Evolutionary conservation across 23 tunicate genomes (phyloP).

Genomic region (Pegea sp.): DNA sequence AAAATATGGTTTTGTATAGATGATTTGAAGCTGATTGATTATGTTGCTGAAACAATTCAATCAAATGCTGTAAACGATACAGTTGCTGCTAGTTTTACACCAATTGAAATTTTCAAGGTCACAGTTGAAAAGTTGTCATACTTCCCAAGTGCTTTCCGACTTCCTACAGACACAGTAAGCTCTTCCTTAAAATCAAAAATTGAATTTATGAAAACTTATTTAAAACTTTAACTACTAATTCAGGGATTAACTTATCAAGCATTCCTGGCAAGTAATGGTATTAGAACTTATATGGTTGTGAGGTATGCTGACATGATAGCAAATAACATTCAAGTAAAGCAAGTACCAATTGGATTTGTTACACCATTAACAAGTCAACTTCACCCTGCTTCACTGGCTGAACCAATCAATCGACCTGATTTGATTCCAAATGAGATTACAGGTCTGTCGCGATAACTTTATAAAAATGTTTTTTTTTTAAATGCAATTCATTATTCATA

Average conservation of each 20-base stretch:
- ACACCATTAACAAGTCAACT: not conserved
- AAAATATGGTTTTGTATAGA: not conserved
- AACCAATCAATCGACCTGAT: slow-evolving; percentile 3
- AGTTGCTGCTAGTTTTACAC: not conserved
- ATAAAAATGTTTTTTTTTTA: too few relatives aligned
- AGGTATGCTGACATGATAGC: slow-evolving; percentile 4
- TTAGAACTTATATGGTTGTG: not conserved
- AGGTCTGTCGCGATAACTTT: too few relatives aligned
- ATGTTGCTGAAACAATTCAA: not conserved
- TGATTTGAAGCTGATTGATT: not conserved
- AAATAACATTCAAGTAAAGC: not conserved
- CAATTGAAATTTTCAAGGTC: slow-evolving; percentile 9
- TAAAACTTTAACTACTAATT: not conserved
- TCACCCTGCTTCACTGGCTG: slow-evolving; percentile 3
- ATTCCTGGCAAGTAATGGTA: slow-evolving; percentile 5
- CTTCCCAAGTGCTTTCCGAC: not conserved
- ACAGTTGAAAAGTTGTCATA: not conserved
- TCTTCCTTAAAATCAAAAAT: not conserved
- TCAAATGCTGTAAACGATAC: not conserved
- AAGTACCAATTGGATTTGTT: slow-evolving; percentile 2
- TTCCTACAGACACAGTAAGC: slow-evolving; percentile 1
- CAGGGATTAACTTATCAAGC: slow-evolving; percentile 17
- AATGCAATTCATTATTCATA: too few relatives aligned
- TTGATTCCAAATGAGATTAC: not conserved
- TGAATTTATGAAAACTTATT: not conserved